A percentile compares a stretch with the other conserved stretches of the same genome.
Evolutionary conservation across 2,888 invertebrate species (phyloP).

Genomic region (Tuta absoluta): DNA sequence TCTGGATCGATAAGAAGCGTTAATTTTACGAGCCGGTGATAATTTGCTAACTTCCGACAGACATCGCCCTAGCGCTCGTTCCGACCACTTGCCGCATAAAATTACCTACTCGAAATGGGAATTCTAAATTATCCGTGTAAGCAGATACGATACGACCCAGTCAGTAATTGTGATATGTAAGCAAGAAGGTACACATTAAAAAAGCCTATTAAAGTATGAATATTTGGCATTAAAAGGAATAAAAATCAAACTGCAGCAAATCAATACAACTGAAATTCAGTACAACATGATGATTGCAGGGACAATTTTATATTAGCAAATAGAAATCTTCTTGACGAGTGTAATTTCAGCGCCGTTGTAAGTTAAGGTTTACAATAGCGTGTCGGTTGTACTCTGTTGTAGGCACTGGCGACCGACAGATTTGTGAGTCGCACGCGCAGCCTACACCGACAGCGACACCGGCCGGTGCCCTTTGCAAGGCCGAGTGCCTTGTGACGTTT

Average conservation of each 20-base stretch:
- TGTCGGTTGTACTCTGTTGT: conserved; percentile 15
- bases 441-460: conserved; percentile 20
- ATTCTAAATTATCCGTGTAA: conserved; percentile 53
- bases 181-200: not conserved
- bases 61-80: conserved; percentile 76
- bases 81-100: conserved; percentile 72
- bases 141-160: conserved; percentile 37
- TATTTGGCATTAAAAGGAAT: too few species aligned
- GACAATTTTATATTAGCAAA: too few species aligned
- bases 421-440: conserved; percentile 44
- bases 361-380: conserved; percentile 34
- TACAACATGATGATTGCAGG: too few species aligned
- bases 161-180: conserved; percentile 15
- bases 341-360: conserved; percentile 33
- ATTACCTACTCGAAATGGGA: conserved; percentile 65
- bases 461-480: conserved; percentile 45
- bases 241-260: too few species aligned
- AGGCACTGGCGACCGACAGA: conserved; percentile 41
- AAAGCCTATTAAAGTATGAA: not conserved
- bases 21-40: conserved; percentile 81
- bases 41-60: conserved; percentile 82
- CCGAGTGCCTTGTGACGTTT: conserved; percentile 36
- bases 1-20: conserved; percentile 79
- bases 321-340: not conserved
- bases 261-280: too few species aligned